These are phyloP conservation scores for Corbicula japonica DNA, from an alignment of 2,888 invertebrate species.

Conservation along the genomic window DNA sequence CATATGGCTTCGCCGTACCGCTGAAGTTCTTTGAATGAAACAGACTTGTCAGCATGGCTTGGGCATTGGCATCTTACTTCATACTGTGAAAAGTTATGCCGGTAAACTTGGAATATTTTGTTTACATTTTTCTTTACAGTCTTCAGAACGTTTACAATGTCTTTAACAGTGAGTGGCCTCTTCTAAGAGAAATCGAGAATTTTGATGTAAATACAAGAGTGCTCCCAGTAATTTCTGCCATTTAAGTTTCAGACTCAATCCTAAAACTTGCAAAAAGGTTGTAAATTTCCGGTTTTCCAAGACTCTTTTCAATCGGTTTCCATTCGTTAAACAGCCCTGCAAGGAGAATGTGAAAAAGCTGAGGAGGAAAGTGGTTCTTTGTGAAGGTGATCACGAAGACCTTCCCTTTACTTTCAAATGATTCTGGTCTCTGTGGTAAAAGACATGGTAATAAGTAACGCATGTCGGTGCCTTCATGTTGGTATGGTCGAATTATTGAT, in stretches of 20 bases:
- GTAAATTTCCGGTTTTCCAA: slow-evolving; percentile 15
- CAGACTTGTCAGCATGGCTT: background rate
- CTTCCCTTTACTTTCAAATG: background rate
- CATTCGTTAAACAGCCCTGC: slow-evolving; percentile 3
- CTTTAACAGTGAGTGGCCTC: background rate
- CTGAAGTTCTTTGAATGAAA: background rate
- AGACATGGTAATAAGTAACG: slow-evolving; percentile 12
- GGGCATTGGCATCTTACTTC: slow-evolving; percentile 3
- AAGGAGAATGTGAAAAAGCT: slow-evolving; percentile 10
- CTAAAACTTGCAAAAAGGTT: slow-evolving; percentile 18
- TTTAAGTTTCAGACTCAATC: slow-evolving; percentile 2
- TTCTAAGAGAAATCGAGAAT: slow-evolving; percentile 1
- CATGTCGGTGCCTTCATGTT: background rate
- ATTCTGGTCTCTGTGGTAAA: background rate
- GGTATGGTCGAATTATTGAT: slow-evolving; percentile 15
- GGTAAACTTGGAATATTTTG: slow-evolving; percentile 3
- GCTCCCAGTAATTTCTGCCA: slow-evolving; percentile 6
- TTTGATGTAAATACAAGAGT: background rate
- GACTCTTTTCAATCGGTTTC: slow-evolving; percentile 1
- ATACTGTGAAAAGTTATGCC: background rate
- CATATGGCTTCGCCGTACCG: slow-evolving; percentile 23
- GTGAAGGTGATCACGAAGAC: slow-evolving; percentile 1
- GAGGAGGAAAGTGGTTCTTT: slow-evolving; percentile 5
- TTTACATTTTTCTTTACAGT: background rate
- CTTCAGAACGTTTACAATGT: background rate